Base-by-base conservation (phyloP, 2,888 invertebrate genomes). In the Phaedon cochleariae region DNA sequence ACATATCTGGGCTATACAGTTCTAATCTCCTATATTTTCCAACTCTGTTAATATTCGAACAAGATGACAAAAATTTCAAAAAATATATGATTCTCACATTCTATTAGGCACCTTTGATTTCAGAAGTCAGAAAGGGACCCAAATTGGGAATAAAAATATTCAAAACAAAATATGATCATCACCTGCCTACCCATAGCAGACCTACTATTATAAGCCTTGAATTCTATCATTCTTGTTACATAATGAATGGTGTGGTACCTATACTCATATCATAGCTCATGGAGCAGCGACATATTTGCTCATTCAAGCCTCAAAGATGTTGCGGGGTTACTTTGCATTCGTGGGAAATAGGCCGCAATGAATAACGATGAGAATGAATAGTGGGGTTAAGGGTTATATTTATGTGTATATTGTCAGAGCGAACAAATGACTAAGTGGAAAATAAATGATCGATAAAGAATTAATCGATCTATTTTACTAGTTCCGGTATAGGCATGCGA, bases 281-380 rank as follows among this genome's bases (percentile, higher is more conserved):
- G n/a, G 26, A 26, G 4, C 41, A 41, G 41, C n/a, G 41, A 41
- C 41, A 41, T 41, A 41, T 15, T 41, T n/a, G 15, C 41, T 41
- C 41, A 41, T 41, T 41, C 41, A 41, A 4, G 41, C n/a, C 41
- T 41, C 15, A 41, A 41, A 59, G 52, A 64, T 59, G 53, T 54
- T 21, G 59, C 37, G 59, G 66, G 31, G 59, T 49, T 62, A 62
- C 51, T 62, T 62, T 29, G 54, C 26, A 41, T 62, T 59, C 66
- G 62, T 66, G 66, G 66, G 66, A 61, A 65, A 59, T 64, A 46
- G 55, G 59, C 51, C 58, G 53, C 54, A 67, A 59, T 69, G 65
- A 69, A 51, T 69, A 69, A 69, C 65, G 69, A 64, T 69, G 69
- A 67, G 69, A 69, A 67, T 60, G 67, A 61, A 54, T 55, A 67